Evolutionary conservation across 2,797 vertebrate species (phyloP).

Genomic region (Sebastes melanostomus): DNA sequence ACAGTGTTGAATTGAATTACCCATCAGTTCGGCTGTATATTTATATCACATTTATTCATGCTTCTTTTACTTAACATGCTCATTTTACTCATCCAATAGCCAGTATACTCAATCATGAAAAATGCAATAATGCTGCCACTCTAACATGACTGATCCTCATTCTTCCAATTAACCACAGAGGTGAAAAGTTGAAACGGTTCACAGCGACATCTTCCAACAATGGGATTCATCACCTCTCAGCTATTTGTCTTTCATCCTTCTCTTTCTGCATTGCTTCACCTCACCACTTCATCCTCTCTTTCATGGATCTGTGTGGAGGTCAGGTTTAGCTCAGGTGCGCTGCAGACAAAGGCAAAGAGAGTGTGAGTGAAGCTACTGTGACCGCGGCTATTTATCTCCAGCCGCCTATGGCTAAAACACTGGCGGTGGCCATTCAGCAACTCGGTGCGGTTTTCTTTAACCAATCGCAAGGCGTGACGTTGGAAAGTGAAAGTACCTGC

Average conservation of each 20-base stretch:
- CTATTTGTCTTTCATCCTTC: slow-evolving; percentile 54
- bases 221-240: slow-evolving; percentile 34
- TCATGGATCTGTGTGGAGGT: slow-evolving; percentile 35
- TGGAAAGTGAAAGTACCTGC: slow-evolving; percentile 77
- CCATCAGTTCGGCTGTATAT: neutral
- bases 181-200: slow-evolving; percentile 50
- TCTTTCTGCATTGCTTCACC: slow-evolving; percentile 42
- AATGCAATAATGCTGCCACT: slow-evolving; percentile 4
- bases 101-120: slow-evolving; percentile 10
- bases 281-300: slow-evolving; percentile 35
- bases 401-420: slow-evolving; percentile 49
- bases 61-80: neutral
- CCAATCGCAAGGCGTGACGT: slow-evolving; percentile 64
- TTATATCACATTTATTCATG: neutral
- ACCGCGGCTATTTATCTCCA: slow-evolving; percentile 63
- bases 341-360: slow-evolving; percentile 58
- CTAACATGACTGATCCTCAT: slow-evolving; percentile 26
- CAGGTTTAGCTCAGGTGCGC: slow-evolving; percentile 68
- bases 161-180: slow-evolving; percentile 35
- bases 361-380: slow-evolving; percentile 60
- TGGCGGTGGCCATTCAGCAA: slow-evolving; percentile 36
- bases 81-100: neutral
- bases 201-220: slow-evolving; percentile 12
- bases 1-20: neutral
- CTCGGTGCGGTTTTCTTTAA: slow-evolving; percentile 64